These are phyloP conservation scores for Perca fluviatilis DNA, from an alignment of 2,113 vertebrate genomes.

Conservation along the genomic window DNA sequence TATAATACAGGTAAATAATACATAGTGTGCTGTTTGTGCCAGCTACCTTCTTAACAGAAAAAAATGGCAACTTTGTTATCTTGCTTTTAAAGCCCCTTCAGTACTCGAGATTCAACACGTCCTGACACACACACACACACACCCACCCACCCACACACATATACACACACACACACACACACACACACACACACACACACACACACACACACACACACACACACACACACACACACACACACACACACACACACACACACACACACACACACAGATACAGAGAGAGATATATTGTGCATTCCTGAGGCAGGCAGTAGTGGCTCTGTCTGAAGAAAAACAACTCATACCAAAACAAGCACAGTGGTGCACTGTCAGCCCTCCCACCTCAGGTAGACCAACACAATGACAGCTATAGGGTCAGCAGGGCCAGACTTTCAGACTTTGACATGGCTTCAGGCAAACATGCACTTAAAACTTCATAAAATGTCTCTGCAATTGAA, in stretches of 20 bases:
- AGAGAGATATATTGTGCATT: constrained; percentile 40
- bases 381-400: constrained; percentile 33
- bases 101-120: constrained; percentile 31
- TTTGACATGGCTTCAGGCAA: constrained; percentile 23
- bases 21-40: not conserved
- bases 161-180: constrained; percentile 3
- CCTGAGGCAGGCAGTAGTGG: constrained; percentile 25
- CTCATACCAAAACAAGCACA: constrained; percentile 27
- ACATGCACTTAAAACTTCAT: constrained; percentile 39
- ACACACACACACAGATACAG: not conserved
- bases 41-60: too few species aligned
- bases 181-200: not conserved
- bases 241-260: constrained; percentile 1
- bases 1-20: not conserved
- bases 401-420: constrained; percentile 39
- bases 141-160: not conserved
- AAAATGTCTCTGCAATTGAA: constrained; percentile 15
- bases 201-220: not conserved
- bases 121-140: not conserved
- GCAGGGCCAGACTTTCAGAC: constrained; percentile 37
- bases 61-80: constrained; percentile 9
- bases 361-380: constrained; percentile 4
- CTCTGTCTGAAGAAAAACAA: constrained; percentile 41
- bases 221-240: not conserved
- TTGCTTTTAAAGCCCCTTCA: not conserved